Percentiles rank a stretch among this genome's conserved stretches.
Evolutionary conservation across 2,113 vertebrate genomes (phyloP).

Genomic region (Rafetus swinhoei): DNA sequence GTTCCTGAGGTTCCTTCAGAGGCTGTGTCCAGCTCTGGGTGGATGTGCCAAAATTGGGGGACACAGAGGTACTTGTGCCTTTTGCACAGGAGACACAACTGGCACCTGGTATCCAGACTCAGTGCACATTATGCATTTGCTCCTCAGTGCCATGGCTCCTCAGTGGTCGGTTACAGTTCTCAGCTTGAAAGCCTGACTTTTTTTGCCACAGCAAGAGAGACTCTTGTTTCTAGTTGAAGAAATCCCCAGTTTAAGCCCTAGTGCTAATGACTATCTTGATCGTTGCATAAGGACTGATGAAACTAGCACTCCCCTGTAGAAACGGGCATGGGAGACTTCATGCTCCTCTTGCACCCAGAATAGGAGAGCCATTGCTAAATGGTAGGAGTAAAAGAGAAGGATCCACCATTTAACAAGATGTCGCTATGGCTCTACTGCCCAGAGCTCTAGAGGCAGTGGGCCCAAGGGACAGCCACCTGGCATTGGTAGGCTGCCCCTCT

Average conservation of each 20-base stretch:
- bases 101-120: background rate
- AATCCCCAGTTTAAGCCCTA: background rate
- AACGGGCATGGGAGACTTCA: background rate
- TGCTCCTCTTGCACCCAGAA: background rate
- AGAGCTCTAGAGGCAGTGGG: fast-evolving
- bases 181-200: background rate
- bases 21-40: background rate
- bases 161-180: background rate
- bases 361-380: background rate
- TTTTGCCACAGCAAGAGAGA: background rate
- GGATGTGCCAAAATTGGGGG: background rate
- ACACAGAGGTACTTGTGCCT: background rate
- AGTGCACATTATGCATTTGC: background rate
- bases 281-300: background rate
- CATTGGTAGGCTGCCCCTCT: background rate
- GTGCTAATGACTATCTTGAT: background rate
- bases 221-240: background rate
- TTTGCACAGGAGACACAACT: background rate
- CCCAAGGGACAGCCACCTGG: background rate
- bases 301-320: background rate
- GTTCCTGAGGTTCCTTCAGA: background rate
- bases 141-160: background rate
- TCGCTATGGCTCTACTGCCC: background rate
- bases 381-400: background rate
- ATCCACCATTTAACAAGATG: background rate